These are phyloP conservation scores for Cosmia trapezina DNA, from an alignment of 2,888 invertebrate genomes.

Conservation along the genomic window DNA sequence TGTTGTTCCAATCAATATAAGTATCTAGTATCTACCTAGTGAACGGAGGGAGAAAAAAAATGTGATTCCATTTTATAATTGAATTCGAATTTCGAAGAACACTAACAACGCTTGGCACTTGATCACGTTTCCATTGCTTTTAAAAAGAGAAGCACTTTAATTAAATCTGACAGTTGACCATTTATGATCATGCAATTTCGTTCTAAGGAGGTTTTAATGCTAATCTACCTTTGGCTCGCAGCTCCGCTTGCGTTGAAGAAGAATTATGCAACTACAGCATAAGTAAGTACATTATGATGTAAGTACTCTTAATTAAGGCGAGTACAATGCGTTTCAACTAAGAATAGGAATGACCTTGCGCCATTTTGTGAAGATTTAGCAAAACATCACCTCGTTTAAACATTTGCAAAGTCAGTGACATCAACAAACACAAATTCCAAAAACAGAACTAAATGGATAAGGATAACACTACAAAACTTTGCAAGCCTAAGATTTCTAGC, in stretches of 20 bases:
- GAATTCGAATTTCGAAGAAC: constrained; percentile 51
- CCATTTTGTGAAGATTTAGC: too few relatives aligned
- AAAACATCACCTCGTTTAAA: too few relatives aligned
- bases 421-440: too few relatives aligned
- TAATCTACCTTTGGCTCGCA: constrained; percentile 2
- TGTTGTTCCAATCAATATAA: constrained; percentile 44
- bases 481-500: too few relatives aligned
- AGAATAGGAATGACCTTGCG: too few relatives aligned
- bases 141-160: constrained; percentile 50
- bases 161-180: constrained; percentile 57
- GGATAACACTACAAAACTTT: too few relatives aligned
- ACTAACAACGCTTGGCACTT: constrained; percentile 45
- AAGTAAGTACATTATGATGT: background rate
- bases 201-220: constrained; percentile 19
- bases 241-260: background rate
- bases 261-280: constrained; percentile 4
- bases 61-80: constrained; percentile 38
- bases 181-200: constrained; percentile 45
- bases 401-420: too few relatives aligned
- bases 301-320: background rate
- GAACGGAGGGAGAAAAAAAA: constrained; percentile 24
- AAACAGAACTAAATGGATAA: too few relatives aligned
- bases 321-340: too few relatives aligned
- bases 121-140: constrained; percentile 52
- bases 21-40: constrained; percentile 21